A percentile compares a stretch with the other conserved stretches of the same genome.
Evolutionary conservation across 2,113 vertebrate genomes (phyloP).

Genomic region (Anarhynchus alexandrinus): DNA sequence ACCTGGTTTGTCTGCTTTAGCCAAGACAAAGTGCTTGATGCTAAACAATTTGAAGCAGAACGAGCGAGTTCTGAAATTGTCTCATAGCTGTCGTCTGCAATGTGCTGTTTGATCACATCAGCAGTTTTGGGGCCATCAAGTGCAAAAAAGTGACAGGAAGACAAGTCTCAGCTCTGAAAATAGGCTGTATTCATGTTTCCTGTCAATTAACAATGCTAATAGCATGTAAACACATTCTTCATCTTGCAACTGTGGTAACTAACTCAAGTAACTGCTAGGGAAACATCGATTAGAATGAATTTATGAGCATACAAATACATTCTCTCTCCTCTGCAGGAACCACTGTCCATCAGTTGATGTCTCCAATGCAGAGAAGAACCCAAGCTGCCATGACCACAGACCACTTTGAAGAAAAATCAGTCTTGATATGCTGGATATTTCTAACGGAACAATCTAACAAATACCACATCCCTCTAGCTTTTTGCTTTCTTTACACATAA

Average conservation of each 20-base stretch:
- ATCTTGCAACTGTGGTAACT: neutral
- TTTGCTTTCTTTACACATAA: neutral
- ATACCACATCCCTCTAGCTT: neutral
- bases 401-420: neutral
- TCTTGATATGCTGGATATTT: neutral
- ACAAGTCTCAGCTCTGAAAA: neutral
- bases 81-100: neutral
- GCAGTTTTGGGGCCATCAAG: neutral
- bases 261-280: neutral
- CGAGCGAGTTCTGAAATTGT: neutral
- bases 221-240: neutral
- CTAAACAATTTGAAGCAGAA: neutral
- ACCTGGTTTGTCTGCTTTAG: neutral
- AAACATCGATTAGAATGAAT: neutral
- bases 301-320: neutral
- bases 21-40: neutral
- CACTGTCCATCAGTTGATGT: neutral
- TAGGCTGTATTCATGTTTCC: neutral
- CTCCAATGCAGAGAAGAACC: neutral
- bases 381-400: neutral
- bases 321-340: neutral
- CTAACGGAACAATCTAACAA: neutral
- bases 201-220: slow-evolving; percentile 8
- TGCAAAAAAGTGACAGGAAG: neutral
- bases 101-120: neutral